Base-by-base conservation (phyloP, 1,140 invertebrate genomes). In the Drosophila aff. region DNA sequence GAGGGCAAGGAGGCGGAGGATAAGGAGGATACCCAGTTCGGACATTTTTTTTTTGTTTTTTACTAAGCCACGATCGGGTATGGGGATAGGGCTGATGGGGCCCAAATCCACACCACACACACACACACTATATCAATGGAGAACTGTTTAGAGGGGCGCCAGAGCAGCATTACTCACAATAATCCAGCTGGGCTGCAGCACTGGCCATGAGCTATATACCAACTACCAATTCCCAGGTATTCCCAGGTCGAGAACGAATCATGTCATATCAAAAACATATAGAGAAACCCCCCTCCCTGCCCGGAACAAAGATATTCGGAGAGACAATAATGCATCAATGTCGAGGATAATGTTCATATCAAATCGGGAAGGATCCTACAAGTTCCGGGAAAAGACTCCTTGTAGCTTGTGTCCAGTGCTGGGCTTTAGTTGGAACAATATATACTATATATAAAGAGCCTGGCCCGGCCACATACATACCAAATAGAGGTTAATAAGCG, bases 401-500 rank as follows among this genome's bases (percentile, higher is more conserved):
- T 31, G 28, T 52, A 33, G n/a, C 47, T 44, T 67, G 7, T 33
- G 62, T 9, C 33, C 40, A 43, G 64, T 55, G 28, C 67, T 57
- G 64, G 18, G 40, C 23, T 3, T 10, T 11, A 53, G 6, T 21
- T 68, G 47, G 10, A 46, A 40, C 63, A 46, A 68, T 55, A 47
- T 23, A 47, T 15, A 46, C 26, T 13, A 23, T 44, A 69, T 69
- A 38, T 53, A 67, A 31, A 65, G 46, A 69, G 61, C 44, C 66
- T 13, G 36, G 43, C 60, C 23, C 36, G 60, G 60, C 38, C 38
- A 47, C 49, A 55, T 28, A 33, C 31, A 33, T 67, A 72, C 69
- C 10, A 11, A 55, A 72, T 72, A 72, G 68, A 69, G 68, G 65
- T 71, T 72, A 72, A 58, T 69, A 72, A 61, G 47, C n/a, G 68